Conservation (phyloP, 2,888 invertebrate species). For the Stomorhina lunata region DNA sequence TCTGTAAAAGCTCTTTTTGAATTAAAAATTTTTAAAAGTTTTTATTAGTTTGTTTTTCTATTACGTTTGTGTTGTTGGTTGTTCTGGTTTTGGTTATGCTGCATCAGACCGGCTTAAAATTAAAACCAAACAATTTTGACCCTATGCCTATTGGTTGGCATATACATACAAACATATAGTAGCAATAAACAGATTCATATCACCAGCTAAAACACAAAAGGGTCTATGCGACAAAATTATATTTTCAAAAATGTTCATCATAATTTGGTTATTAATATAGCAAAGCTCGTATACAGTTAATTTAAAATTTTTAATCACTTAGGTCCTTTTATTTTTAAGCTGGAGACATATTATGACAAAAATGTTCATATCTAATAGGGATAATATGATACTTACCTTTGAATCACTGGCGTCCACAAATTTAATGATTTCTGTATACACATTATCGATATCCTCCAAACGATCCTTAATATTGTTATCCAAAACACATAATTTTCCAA, state of each 20-base stretch:
- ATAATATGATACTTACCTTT: conserved; percentile 82
- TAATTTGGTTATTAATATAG: too few species aligned
- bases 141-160: too few species aligned
- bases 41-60: conserved; percentile 7
- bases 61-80: background rate
- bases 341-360: too few species aligned
- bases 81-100: background rate
- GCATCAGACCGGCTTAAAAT: background rate
- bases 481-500: conserved; percentile 83
- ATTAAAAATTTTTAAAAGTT: conserved; percentile 13
- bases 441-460: conserved; percentile 83
- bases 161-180: too few species aligned
- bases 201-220: too few species aligned
- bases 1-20: background rate
- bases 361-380: too few species aligned
- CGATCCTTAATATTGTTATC: conserved; percentile 76
- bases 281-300: too few species aligned
- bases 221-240: too few species aligned
- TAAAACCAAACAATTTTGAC: background rate
- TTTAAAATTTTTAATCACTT: too few species aligned
- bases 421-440: conserved; percentile 87
- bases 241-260: too few species aligned
- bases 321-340: too few species aligned
- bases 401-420: conserved; percentile 89
- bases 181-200: too few species aligned